Evolutionary conservation across 2,113 vertebrate species (phyloP), one percentile per base, ranked within the genome.

Genomic region (Chaetura pelagica): DNA sequence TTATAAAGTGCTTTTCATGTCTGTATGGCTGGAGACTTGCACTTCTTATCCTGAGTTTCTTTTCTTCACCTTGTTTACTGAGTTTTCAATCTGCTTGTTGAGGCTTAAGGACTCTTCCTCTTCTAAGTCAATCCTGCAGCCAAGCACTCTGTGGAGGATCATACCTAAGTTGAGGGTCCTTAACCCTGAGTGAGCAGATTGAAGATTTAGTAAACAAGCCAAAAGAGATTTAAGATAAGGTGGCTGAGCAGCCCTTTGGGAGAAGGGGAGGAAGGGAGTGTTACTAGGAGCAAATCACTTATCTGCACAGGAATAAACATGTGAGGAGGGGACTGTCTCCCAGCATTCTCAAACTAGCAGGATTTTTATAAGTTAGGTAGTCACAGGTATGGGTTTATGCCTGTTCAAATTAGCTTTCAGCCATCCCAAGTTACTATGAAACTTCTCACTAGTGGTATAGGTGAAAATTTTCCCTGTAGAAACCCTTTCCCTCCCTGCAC

Each of bases 71-170:
- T 93, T 90, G 48, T 97, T 96, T 95, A 90, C 38, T 59, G 49
- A 95, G 49, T 85, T 90, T 97, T 91, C 81, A 87, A 16, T 87
- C 89, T 95, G 67, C 83, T 93, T 94, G 76, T 94, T 87, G 67
- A 80, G 54, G 71, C 71, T 95, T 89, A 95, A 91, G 84, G 71
- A 95, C 71, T 78, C 84, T 94, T 88, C 77, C 61, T 12, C 42
- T 72, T 88, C 30, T 16, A 78, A 93, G 67, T 89, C 71, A 62
- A 32, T 30, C 14, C 27, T 49, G 77, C 55, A 94, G 95, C 83
- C 51, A 92, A 95, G 72, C 94, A 52, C 4, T 3, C 0, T 4
- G 48, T 93, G 32, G 66, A 86, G 88, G 78, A 93, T 71, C 61
- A 79, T 76, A 80, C 69, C 52, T 72, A 80, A 77, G 51, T 42